Evolutionary conservation across 2,113 vertebrate genomes (phyloP), one percentile per base, ranked within the genome.

Genomic region (Malurus cyaneus): DNA sequence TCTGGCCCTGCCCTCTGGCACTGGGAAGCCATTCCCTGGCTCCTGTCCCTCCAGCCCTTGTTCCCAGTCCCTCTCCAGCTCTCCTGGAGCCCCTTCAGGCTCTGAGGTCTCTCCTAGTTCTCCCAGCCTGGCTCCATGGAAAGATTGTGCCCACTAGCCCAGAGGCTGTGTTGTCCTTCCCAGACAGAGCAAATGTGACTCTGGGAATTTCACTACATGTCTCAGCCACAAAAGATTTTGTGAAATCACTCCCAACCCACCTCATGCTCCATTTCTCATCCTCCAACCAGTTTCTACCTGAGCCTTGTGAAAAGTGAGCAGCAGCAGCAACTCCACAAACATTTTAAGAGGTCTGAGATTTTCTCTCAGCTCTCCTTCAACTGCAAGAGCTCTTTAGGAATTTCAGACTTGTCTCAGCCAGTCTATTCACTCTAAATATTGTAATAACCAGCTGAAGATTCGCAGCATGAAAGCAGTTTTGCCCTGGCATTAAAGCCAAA

Each of bases 401-500:
- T 80, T 92, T 92, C 23, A 89, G 83, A 57, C 46, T 80, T 56
- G 50, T 54, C 32, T 74, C 79, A 86, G 66, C 66, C 52, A 47
- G 29, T 47, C 29, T 82, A 8, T 59, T 95, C 86, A 65, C 64
- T 74, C 57, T 70, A 47, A 83, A 56, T 62, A n/a, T 82, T 64
- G 89, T 54, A 86, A 92, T 73, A 50, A 56, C 25, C 57, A 92
- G 42, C 36, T 92, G 67, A 20, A 79, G 44, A 65, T 26, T 77
- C 12, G 0, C 82, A 71, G 54, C 10, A 80, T 24, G 77, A 73
- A 91, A 96, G 79, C 14, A 53, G 59, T 64, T 91, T 62, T 93
- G 86, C 76, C 85, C 72, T 76, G 53, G 53, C 65, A 80, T 91
- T 82, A 85, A 92, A 93, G 92, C 72, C 89, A 72, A 62, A 47